Conservation (phyloP, 1,140 invertebrate species). For the Sycophila sp. region DNA sequence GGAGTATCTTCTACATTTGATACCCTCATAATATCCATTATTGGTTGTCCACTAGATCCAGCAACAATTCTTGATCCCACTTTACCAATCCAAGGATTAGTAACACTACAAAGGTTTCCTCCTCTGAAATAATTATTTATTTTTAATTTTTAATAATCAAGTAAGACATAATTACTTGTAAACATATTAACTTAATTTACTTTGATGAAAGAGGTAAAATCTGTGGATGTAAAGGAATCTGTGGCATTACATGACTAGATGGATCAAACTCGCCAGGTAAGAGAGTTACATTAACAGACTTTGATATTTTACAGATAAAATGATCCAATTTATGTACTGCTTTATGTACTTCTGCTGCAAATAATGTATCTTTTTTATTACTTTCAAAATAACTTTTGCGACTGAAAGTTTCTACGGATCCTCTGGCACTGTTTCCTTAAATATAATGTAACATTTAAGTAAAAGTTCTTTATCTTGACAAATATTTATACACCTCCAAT, state of each 20-base stretch:
- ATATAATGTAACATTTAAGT: neutral
- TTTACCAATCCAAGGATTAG: constrained; percentile 89
- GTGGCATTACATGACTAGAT: constrained; percentile 86
- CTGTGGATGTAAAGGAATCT: constrained; percentile 90
- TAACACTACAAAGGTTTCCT: constrained; percentile 79
- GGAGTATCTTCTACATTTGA: constrained; percentile 46
- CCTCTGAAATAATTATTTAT: constrained; percentile 74
- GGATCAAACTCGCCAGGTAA: constrained; percentile 93
- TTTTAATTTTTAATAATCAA: neutral
- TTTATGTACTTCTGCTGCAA: constrained; percentile 64
- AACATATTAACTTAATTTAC: too few species aligned
- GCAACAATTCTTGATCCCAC: constrained; percentile 71
- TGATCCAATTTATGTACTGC: constrained; percentile 75
- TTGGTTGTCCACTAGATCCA: constrained; percentile 88
- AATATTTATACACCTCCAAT: neutral
- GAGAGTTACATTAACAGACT: constrained; percentile 75
- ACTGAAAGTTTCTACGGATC: constrained; percentile 43
- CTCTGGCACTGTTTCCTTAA: constrained; percentile 60
- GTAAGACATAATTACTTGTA: too few species aligned
- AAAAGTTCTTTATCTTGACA: neutral
- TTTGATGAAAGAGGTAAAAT: constrained; percentile 69
- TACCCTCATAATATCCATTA: constrained; percentile 77
- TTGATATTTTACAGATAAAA: constrained; percentile 69
- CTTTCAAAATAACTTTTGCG: constrained; percentile 47
- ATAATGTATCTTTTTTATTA: constrained; percentile 42